These are phyloP conservation scores for Drosophila multiciliata DNA, from an alignment of 2,888 invertebrate species.

Conservation along the genomic window DNA sequence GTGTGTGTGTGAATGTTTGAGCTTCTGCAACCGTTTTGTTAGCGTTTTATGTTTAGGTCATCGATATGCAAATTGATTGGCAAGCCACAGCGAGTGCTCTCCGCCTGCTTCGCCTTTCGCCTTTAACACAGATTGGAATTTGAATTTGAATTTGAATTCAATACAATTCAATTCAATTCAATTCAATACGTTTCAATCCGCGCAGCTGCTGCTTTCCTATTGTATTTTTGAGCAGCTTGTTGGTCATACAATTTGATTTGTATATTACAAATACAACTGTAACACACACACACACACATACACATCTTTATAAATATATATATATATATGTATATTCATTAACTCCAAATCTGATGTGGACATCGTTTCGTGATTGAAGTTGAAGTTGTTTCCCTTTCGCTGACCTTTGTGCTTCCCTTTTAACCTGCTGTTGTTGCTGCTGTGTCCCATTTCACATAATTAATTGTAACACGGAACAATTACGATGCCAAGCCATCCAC, in stretches of 20 bases:
- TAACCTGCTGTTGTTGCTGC: slow-evolving; percentile 5
- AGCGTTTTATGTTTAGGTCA: slow-evolving; percentile 60
- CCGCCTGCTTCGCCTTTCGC: neutral
- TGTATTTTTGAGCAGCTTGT: slow-evolving; percentile 53
- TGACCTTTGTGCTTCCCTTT: neutral
- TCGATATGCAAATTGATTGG: slow-evolving; percentile 77
- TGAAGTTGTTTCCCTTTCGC: slow-evolving; percentile 10
- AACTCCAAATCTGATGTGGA: slow-evolving; percentile 11
- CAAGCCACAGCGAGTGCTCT: slow-evolving; percentile 38
- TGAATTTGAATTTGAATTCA: slow-evolving; percentile 23
- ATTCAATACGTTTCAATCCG: slow-evolving; percentile 54
- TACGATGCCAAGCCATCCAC: slow-evolving; percentile 46
- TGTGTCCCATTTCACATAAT: slow-evolving; percentile 73
- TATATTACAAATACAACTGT: slow-evolving; percentile 7
- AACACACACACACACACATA: neutral
- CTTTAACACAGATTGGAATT: slow-evolving; percentile 8
- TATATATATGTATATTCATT: neutral
- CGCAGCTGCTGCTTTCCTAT: slow-evolving; percentile 38
- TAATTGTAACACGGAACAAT: slow-evolving; percentile 78
- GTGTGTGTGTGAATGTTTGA: neutral
- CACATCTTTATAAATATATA: neutral
- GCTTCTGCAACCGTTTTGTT: slow-evolving; percentile 7
- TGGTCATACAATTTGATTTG: slow-evolving; percentile 44
- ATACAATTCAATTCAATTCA: slow-evolving; percentile 54
- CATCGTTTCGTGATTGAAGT: slow-evolving; percentile 10